Percentiles rank a stretch among this genome's conserved stretches.
phyloP scores from a whole-genome alignment of 2,113 vertebrate species.

The Lycaon pictus region DNA sequence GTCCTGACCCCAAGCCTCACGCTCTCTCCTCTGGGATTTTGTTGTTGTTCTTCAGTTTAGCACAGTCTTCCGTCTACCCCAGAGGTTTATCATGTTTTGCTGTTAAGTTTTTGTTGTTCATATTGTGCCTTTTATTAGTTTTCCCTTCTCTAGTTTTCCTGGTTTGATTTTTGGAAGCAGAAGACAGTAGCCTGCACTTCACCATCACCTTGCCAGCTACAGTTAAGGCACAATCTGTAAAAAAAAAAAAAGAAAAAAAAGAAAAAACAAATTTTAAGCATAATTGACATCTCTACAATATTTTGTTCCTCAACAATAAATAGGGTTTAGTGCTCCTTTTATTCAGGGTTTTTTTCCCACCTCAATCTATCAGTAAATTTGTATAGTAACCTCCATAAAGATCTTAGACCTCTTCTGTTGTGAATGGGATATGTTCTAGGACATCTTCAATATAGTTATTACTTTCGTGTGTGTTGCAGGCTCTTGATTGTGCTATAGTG shows the following conservation, averaged over 20 bases:
- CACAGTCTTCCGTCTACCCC: too few species aligned
- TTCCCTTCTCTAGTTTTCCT: neutral
- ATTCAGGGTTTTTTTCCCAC: neutral
- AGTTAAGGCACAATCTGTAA: too few species aligned
- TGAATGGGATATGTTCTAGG: neutral
- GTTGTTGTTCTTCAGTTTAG: too few species aligned
- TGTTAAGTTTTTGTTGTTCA: too few species aligned
- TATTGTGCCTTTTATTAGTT: neutral
- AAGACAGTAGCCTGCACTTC: too few species aligned
- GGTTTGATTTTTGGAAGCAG: too few species aligned
- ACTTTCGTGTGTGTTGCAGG: neutral
- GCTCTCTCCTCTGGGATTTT: too few species aligned
- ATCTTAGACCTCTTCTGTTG: neutral
- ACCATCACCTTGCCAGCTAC: too few species aligned
- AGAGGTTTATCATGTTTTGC: too few species aligned
- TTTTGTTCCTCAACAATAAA: neutral
- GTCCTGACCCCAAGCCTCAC: too few species aligned
- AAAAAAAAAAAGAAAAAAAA: too few species aligned
- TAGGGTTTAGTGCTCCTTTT: neutral
- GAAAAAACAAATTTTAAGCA: too few species aligned
- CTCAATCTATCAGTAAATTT: neutral
- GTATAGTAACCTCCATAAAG: neutral
- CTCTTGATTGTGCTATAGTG: neutral
- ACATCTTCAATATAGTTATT: neutral
- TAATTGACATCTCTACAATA: neutral